A percentile compares a stretch with the other conserved stretches of the same genome.
Conservation (phyloP, 2,797 vertebrate genomes). For the Galagoides demidoff region DNA sequence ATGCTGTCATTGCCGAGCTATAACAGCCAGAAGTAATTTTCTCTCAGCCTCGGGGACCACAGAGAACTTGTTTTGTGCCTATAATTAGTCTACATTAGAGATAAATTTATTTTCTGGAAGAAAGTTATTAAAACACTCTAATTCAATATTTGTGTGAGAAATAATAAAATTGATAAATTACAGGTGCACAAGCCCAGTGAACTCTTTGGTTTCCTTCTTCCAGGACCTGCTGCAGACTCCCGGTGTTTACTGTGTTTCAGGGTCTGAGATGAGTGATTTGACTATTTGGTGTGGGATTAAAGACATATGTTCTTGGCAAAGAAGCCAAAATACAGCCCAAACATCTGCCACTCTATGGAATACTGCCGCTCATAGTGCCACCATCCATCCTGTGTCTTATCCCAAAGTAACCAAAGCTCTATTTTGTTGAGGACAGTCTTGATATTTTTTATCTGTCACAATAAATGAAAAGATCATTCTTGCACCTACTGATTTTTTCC, state of each 20-base stretch:
- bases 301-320: neutral
- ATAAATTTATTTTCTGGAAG: conserved; percentile 71
- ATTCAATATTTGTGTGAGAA: conserved; percentile 76
- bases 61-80: conserved; percentile 58
- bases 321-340: conserved; percentile 19
- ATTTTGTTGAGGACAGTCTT: neutral
- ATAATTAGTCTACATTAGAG: conserved; percentile 65
- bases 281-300: conserved; percentile 58
- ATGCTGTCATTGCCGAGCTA: conserved; percentile 63
- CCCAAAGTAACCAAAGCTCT: neutral
- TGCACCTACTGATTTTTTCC: neutral
- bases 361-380: neutral
- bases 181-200: conserved; percentile 53
- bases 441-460: conserved; percentile 5
- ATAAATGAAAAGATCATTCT: conserved; percentile 27
- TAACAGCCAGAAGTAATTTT: conserved; percentile 77
- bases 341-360: neutral
- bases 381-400: neutral
- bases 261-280: conserved; percentile 47
- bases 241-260: neutral
- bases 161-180: conserved; percentile 78
- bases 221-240: conserved; percentile 3
- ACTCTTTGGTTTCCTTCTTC: conserved; percentile 46
- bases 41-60: conserved; percentile 57
- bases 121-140: conserved; percentile 78